Base-by-base conservation (phyloP, 2,797 vertebrate genomes). In the Chaunax sp. region DNA sequence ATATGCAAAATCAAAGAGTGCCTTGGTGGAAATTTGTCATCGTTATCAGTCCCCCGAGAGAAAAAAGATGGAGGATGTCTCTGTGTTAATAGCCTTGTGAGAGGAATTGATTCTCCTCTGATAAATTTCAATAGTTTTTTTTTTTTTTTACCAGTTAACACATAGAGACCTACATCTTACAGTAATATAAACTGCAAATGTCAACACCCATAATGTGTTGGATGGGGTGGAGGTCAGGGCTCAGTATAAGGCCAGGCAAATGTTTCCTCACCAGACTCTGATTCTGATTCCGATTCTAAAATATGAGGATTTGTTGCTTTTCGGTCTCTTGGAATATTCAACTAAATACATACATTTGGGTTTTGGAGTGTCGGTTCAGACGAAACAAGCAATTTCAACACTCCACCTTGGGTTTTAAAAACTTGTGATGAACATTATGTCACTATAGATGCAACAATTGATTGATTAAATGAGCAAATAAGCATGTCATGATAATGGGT, bases 51-150 rank as follows among this genome's bases (percentile, higher is more conserved):
- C 23, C 38, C 30, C 40, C 55, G 43, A 71, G 25, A 53, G 35
- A 25, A 46, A 22, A 53, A 41, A 74, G 44, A 60, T 57, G 40
- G 38, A 62, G 67, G 43, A 53, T 13, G 43, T 64, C 28, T 30
- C 28, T 30, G 28, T 9, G 9, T 30, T 30, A 30, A 30, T 9
- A 30, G 28, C 28, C 9, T 30, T 30, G 9, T 4, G 2, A 30
- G 5, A 30, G 28, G 2, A 30, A 30, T 30, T 30, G 28, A 30
- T 15, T 45, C 26, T 53, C 3, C 12, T 58, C 0, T 49, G 3
- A 54, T 43, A 10, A 6, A 44, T 30, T 30, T 30, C 28, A 30
- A 30, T 5, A 30, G n/a, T n/a, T n/a, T n/a, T n/a, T n/a, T n/a
- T n/a, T n/a, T n/a, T n/a, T n/a, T 43, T 53, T 67, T 20, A 26